Conservation (phyloP, 2,888 invertebrate species). For the Eristalis pertinax region DNA sequence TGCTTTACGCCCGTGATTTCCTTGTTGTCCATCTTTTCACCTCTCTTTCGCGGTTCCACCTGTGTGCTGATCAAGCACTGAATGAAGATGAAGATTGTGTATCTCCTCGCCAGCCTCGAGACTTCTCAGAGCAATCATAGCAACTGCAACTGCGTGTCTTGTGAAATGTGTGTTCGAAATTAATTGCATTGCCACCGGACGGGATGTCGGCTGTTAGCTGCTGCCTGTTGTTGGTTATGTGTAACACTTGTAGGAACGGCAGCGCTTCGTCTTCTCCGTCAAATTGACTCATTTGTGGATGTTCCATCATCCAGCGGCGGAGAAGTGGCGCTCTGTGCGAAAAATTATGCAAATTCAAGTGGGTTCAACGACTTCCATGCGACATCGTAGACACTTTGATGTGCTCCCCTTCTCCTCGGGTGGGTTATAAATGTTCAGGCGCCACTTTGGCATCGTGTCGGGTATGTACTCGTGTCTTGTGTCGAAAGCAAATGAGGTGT, state of each 20-base stretch:
- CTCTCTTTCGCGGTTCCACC: conserved; percentile 48
- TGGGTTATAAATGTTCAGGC: conserved; percentile 35
- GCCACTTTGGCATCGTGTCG: conserved; percentile 28
- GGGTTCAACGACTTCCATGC: conserved; percentile 58
- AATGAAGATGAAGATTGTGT: conserved; percentile 22
- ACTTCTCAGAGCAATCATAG: conserved; percentile 30
- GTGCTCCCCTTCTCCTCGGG: neutral
- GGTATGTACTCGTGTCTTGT: conserved; percentile 36
- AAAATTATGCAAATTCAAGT: conserved; percentile 68
- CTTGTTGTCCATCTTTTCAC: conserved; percentile 39
- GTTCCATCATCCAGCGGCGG: neutral
- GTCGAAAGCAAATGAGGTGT: conserved; percentile 52
- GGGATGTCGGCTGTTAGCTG: conserved; percentile 26
- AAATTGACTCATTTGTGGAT: conserved; percentile 20
- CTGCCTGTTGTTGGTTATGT: conserved; percentile 49
- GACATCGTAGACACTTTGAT: conserved; percentile 26
- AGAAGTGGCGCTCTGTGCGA: neutral
- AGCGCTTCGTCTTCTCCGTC: conserved; percentile 16
- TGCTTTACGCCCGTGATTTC: conserved; percentile 64
- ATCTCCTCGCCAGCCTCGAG: conserved; percentile 17
- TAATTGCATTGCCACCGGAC: conserved; percentile 68
- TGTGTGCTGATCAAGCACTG: conserved; percentile 40
- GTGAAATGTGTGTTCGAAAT: conserved; percentile 55
- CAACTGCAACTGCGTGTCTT: conserved; percentile 17
- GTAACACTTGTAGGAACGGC: conserved; percentile 49